phyloP scores from a whole-genome alignment of 2,797 vertebrate species.

The Selene dorsalis region DNA sequence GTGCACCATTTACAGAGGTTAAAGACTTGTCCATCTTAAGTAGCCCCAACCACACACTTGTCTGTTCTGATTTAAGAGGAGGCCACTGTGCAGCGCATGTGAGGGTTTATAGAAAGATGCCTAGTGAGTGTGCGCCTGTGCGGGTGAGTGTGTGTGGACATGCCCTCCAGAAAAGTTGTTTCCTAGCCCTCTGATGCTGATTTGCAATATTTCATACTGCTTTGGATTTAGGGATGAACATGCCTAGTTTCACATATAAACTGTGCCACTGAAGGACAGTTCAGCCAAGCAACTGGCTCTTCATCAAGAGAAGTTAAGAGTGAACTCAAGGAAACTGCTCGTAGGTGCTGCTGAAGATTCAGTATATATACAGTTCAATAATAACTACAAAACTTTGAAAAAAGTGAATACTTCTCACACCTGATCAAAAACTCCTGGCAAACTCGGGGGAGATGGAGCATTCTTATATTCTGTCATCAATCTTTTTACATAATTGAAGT shows the following conservation, averaged over 20 bases:
- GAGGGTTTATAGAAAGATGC: constrained; percentile 39
- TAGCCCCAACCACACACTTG: constrained; percentile 71
- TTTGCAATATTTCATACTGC: constrained; percentile 53
- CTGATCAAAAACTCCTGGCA: constrained; percentile 46
- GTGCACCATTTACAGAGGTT: constrained; percentile 79
- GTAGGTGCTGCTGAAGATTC: constrained; percentile 39
- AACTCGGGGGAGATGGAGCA: constrained; percentile 29
- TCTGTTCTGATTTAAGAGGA: constrained; percentile 73
- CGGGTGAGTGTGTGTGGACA: constrained; percentile 34
- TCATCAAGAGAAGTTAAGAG: no score
- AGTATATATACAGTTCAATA: constrained; percentile 36
- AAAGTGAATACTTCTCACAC: constrained; percentile 42
- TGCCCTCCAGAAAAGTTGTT: constrained; percentile 52
- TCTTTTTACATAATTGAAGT: constrained; percentile 48
- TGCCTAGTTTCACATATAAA: constrained; percentile 24
- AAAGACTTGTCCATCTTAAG: constrained; percentile 81
- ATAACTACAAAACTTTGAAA: constrained; percentile 31
- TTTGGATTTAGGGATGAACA: constrained; percentile 42
- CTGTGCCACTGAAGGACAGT: constrained; percentile 6
- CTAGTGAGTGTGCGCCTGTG: constrained; percentile 3
- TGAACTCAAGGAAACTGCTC: constrained; percentile 12
- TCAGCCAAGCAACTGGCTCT: background rate
- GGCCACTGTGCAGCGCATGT: constrained; percentile 12
- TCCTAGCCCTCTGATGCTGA: constrained; percentile 39
- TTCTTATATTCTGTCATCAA: constrained; percentile 30